These are phyloP conservation scores for Macroglossus sobrinus DNA, from an alignment of 2,113 vertebrate genomes.

Conservation along the genomic window DNA sequence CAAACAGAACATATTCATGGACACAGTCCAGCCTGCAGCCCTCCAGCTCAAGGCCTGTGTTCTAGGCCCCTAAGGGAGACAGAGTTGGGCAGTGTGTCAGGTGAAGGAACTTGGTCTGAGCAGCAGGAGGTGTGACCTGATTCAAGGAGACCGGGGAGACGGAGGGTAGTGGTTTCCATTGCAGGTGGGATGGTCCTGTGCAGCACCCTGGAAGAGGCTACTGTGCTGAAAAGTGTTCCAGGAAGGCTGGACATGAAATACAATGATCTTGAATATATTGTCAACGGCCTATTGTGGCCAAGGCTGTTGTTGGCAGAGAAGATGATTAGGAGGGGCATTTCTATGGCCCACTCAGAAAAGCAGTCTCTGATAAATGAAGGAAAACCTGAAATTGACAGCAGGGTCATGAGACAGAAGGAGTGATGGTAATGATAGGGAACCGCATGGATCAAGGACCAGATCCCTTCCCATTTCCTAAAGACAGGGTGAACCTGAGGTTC, in stretches of 20 bases:
- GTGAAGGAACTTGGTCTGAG: background rate
- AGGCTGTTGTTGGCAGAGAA: background rate
- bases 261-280: background rate
- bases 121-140: background rate
- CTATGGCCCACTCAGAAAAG: background rate
- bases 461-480: background rate
- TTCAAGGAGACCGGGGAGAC: background rate
- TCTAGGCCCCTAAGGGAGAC: background rate
- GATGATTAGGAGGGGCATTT: background rate
- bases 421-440: background rate
- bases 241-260: background rate
- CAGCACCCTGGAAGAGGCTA: background rate
- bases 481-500: background rate
- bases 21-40: too few species aligned
- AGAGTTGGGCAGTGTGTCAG: background rate
- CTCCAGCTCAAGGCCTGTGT: background rate
- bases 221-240: background rate
- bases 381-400: background rate
- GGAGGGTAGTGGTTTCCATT: background rate
- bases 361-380: background rate
- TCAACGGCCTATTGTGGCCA: too few species aligned
- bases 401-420: background rate
- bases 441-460: background rate
- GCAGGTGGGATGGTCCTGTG: background rate
- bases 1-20: background rate